phyloP scores from a whole-genome alignment of 2,888 invertebrate genomes.

The Alloscopus bannaensis region DNA sequence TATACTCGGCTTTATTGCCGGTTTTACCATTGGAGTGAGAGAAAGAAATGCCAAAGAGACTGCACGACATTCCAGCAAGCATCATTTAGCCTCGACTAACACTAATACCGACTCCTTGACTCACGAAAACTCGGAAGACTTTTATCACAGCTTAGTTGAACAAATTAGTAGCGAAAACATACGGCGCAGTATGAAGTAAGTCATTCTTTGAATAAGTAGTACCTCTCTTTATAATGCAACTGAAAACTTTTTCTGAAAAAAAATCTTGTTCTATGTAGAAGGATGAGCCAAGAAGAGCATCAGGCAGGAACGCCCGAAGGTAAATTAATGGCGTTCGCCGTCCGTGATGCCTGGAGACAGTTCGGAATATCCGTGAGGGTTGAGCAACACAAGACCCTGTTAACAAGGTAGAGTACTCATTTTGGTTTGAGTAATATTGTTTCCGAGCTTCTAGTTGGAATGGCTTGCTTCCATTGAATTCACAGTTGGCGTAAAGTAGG shows the following conservation, averaged over 20 bases:
- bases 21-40: conserved; percentile 68
- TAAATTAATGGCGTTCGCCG: conserved; percentile 71
- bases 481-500: no score
- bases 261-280: conserved; percentile 58
- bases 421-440: no score
- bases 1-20: conserved; percentile 70
- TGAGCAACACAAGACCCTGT: conserved; percentile 72
- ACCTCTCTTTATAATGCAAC: conserved; percentile 1
- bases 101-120: conserved; percentile 37
- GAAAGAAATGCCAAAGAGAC: conserved; percentile 52
- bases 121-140: conserved; percentile 69
- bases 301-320: conserved; percentile 71
- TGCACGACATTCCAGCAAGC: conserved; percentile 52
- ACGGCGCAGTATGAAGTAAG: conserved; percentile 70
- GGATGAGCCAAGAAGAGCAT: conserved; percentile 72
- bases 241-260: conserved; percentile 6
- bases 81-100: conserved; percentile 42
- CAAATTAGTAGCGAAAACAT: conserved; percentile 72
- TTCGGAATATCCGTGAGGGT: conserved; percentile 72
- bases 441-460: no score
- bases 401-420: conserved; percentile 68
- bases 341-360: conserved; percentile 72
- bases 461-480: no score
- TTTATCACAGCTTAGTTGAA: conserved; percentile 68
- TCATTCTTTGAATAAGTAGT: background rate